Base-by-base conservation (phyloP, 2,797 vertebrate species). In the Argyrosomus regius region DNA sequence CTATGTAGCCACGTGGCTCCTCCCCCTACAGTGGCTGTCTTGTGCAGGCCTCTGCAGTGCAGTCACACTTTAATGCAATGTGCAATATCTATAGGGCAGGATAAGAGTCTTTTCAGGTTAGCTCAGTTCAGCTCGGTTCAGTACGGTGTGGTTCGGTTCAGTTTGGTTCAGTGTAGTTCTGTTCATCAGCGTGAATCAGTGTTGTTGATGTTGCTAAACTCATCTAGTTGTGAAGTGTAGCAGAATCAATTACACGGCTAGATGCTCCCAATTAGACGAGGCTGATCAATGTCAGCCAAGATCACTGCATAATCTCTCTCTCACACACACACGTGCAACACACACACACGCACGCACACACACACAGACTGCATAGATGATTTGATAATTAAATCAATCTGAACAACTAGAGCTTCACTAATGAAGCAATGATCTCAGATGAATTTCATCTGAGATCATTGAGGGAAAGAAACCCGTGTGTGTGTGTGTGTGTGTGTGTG, bases 381-480 rank as follows among this genome's bases (percentile, higher is more conserved):
- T 93, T 93, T 93, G 92, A 93, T 94, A 93, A 94, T 93, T 92
- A 93, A 94, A 94, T 94, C 92, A 93, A 92, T 94, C 90, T 91
- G 89, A 92, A 89, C 90, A 91, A 93, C 85, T 91, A 92, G 93
- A 93, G 92, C 92, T 92, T 90, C 87, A 92, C 92, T 92, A 93
- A 94, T 93, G 92, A 94, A 92, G 91, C 92, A 91, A 90, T 93
- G 91, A 93, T 93, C 91, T 91, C 82, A 91, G 88, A 92, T 91
- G 87, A 91, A 92, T 41, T 93, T 93, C 87, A 90, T 94, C 87
- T 89, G 81, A 88, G 83, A 93, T 92, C 87, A 80, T 72, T 79
- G 81, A 75, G 82, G 84, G 83, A 86, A 85, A 74, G 69, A 85
- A 85, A 60, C 70, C 10, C 1, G 78, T 75, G 35, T 72, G 75